A percentile compares a stretch with the other conserved stretches of the same genome.
These are phyloP conservation scores for Cryptotis parvus DNA, from an alignment of 2,113 vertebrate species.

Conservation along the genomic window DNA sequence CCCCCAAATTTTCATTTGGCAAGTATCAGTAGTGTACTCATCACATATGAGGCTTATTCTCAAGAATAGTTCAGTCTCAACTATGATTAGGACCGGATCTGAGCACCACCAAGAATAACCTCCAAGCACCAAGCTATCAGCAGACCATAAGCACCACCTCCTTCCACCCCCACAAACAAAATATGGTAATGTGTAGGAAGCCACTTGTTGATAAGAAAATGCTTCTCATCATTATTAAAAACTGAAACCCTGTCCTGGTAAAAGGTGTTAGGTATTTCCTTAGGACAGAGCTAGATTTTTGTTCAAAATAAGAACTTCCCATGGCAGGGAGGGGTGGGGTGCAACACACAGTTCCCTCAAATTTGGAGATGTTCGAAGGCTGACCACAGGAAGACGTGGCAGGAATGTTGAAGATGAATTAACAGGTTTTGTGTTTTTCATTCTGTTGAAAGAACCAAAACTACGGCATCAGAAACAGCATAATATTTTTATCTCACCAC, in stretches of 20 bases:
- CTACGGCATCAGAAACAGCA: background rate
- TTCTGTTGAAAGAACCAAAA: background rate
- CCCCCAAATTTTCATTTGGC: background rate
- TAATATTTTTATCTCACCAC: background rate
- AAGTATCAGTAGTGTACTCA: background rate
- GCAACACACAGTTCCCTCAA: background rate
- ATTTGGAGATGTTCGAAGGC: background rate
- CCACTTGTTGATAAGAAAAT: background rate
- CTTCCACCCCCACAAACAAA: fast-evolving
- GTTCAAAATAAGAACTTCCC: background rate
- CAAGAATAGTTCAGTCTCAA: no score
- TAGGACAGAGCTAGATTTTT: background rate
- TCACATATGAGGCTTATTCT: no score
- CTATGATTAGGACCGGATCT: no score
- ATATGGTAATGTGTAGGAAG: background rate
- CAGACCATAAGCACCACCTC: no score
- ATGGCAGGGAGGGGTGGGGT: background rate
- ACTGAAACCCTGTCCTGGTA: background rate
- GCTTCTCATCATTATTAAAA: background rate
- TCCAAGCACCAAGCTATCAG: no score
- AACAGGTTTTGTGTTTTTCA: background rate
- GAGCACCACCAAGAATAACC: no score
- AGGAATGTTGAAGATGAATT: background rate
- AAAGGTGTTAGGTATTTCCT: background rate
- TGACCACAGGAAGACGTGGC: background rate